phyloP scores from a whole-genome alignment of 1,140 invertebrate species.

The Battus philenor region DNA sequence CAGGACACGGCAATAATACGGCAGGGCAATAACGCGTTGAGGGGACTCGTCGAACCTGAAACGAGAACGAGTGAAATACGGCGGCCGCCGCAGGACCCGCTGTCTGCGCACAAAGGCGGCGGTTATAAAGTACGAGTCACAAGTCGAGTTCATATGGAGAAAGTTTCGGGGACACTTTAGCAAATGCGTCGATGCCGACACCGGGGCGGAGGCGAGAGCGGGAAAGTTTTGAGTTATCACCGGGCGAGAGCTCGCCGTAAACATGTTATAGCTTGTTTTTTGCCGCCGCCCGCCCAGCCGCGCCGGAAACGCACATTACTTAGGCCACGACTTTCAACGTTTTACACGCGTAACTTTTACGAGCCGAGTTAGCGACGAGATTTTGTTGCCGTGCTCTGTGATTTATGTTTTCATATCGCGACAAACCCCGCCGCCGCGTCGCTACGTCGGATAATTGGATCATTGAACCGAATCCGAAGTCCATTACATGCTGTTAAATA shows the following conservation, averaged over 20 bases:
- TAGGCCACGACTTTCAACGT: slow-evolving; percentile 2
- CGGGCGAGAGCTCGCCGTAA: slow-evolving; percentile 30
- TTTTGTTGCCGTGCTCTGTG: background rate
- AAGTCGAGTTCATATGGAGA: slow-evolving; percentile 51
- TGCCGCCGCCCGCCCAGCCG: slow-evolving; percentile 14
- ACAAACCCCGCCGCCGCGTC: too few relatives aligned
- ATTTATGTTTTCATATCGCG: too few relatives aligned
- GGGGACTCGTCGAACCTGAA: slow-evolving; percentile 8
- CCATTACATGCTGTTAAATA: too few relatives aligned
- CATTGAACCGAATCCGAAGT: too few relatives aligned
- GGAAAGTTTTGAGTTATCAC: slow-evolving; percentile 56
- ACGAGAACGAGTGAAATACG: slow-evolving; percentile 6
- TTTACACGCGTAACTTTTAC: slow-evolving; percentile 4
- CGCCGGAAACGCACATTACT: slow-evolving; percentile 1
- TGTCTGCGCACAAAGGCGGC: slow-evolving; percentile 22
- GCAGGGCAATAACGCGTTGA: slow-evolving; percentile 9
- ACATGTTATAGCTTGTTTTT: slow-evolving; percentile 49
- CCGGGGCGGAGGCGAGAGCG: slow-evolving; percentile 36
- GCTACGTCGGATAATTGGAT: too few relatives aligned
- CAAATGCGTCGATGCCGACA: slow-evolving; percentile 54
- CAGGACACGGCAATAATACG: too few relatives aligned
- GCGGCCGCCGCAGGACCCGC: background rate
- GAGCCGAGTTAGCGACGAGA: background rate
- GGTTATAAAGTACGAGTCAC: slow-evolving; percentile 44
- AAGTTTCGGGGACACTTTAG: slow-evolving; percentile 53